Evolutionary conservation across 2,797 vertebrate species (phyloP).

Genomic region (Pseudocheirus occidentalis): DNA sequence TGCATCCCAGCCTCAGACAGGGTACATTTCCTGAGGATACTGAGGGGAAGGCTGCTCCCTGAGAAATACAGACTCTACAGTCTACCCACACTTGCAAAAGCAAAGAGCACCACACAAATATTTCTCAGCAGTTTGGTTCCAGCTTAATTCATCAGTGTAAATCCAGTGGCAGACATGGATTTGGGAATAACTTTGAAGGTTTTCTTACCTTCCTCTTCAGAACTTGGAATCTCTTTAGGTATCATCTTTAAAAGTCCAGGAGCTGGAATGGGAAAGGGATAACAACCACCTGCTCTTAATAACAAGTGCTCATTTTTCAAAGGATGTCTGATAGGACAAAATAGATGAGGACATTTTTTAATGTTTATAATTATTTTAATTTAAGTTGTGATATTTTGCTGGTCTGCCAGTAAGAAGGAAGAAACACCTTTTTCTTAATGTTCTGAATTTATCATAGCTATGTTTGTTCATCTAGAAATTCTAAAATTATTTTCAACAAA

Average conservation of each 20-base stretch:
- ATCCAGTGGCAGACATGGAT: background rate
- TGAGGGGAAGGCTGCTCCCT: background rate
- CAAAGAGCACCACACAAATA: background rate
- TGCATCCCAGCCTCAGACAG: background rate
- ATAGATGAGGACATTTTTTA: constrained; percentile 47
- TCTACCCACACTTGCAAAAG: background rate
- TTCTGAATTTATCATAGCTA: constrained; percentile 45
- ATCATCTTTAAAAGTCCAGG: background rate
- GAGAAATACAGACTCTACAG: background rate
- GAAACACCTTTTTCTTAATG: constrained; percentile 41
- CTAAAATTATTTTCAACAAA: constrained; percentile 25
- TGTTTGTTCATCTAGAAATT: constrained; percentile 10
- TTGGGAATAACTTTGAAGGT: background rate
- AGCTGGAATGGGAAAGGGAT: background rate
- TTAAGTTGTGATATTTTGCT: constrained; percentile 15
- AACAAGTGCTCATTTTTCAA: constrained; percentile 13
- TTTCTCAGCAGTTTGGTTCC: background rate
- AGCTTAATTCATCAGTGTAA: background rate
- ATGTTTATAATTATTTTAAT: constrained; percentile 24
- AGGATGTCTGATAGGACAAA: constrained; percentile 23
- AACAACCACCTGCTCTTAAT: background rate
- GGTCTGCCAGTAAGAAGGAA: constrained; percentile 5
- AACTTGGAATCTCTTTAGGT: constrained; percentile 18
- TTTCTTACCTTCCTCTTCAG: constrained; percentile 14
- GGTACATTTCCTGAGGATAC: background rate